phyloP scores from a whole-genome alignment of 2,797 vertebrate species.

The Tauraco hartlaubi region DNA sequence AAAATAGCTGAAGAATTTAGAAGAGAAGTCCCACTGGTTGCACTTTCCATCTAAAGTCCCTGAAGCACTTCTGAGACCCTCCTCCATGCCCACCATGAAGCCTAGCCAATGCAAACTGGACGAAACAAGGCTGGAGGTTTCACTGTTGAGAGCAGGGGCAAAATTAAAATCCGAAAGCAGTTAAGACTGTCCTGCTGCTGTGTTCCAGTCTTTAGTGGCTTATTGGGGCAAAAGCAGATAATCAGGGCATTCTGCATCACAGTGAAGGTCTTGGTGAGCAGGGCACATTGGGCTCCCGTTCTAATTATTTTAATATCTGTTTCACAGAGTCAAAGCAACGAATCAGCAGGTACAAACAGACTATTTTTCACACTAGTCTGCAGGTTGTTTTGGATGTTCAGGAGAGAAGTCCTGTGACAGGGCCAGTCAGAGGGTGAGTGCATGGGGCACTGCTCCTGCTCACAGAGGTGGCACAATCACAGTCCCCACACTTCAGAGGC shows the following conservation, averaged over 20 bases:
- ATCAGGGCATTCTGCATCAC: neutral
- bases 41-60: neutral
- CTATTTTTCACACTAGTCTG: neutral
- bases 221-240: neutral
- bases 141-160: neutral
- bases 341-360: neutral
- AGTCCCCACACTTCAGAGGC: neutral
- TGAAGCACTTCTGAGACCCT: neutral
- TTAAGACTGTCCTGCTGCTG: neutral
- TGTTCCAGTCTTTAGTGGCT: neutral
- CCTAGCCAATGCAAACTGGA: neutral
- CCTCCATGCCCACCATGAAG: rapidly evolving
- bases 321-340: neutral
- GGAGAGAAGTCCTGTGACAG: neutral
- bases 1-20: neutral
- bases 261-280: neutral
- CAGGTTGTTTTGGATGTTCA: neutral
- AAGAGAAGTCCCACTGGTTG: neutral
- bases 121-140: neutral
- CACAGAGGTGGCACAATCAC: neutral
- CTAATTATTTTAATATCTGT: neutral
- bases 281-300: neutral
- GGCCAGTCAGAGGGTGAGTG: rapidly evolving
- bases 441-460: neutral
- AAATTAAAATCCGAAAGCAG: neutral